Conservation (phyloP, 2,888 invertebrate species). For the Thumatha senex region DNA sequence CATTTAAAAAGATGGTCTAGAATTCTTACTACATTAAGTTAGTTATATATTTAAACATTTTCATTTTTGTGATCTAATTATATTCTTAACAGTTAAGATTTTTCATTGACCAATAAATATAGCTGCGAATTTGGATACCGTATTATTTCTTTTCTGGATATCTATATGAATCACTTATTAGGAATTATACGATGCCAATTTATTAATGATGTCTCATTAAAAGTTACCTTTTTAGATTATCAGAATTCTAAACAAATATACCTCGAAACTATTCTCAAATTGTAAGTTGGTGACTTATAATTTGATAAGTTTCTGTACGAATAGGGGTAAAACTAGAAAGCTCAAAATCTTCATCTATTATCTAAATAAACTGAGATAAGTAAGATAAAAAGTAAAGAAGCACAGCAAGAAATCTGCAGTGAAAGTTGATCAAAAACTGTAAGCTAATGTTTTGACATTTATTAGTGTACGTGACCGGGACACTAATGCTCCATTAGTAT, state of each 20-base stretch:
- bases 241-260: background rate
- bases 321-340: too few relatives aligned
- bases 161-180: background rate
- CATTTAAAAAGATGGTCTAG: slow-evolving; percentile 11
- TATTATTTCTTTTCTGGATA: background rate
- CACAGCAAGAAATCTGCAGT: slow-evolving; percentile 48
- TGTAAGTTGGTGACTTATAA: background rate
- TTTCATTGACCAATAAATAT: background rate
- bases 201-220: background rate
- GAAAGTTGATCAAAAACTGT: slow-evolving; percentile 60
- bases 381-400: background rate
- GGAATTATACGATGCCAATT: background rate
- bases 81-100: background rate
- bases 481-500: slow-evolving; percentile 39
- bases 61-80: background rate
- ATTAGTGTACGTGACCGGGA: slow-evolving; percentile 49
- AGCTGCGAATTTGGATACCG: background rate
- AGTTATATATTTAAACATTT: background rate
- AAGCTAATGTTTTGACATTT: slow-evolving; percentile 52
- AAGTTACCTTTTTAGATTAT: too few relatives aligned
- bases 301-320: too few relatives aligned
- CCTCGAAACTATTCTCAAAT: background rate
- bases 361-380: too few relatives aligned
- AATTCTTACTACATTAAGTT: background rate
- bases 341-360: too few relatives aligned